A percentile compares a stretch with the other conserved stretches of the same genome.
These are phyloP conservation scores for Numenius phaeopus DNA, from an alignment of 2,797 vertebrate species.

Conservation along the genomic window DNA sequence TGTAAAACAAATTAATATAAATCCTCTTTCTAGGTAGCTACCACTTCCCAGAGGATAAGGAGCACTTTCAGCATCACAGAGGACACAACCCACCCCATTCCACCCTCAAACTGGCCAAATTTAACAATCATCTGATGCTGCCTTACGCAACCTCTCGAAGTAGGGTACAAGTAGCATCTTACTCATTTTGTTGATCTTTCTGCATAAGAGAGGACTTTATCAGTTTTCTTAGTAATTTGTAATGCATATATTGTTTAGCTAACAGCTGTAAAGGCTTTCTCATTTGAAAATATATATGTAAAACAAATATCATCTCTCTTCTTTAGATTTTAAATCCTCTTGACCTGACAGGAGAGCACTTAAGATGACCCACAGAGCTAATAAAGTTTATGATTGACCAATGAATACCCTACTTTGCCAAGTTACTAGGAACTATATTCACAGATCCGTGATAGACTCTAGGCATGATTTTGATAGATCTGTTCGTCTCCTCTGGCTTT, in stretches of 20 bases:
- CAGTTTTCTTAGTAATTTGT: not conserved
- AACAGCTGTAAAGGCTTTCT: not conserved
- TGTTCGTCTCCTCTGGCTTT: not conserved
- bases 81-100: not conserved
- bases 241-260: not conserved
- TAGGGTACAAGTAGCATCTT: not conserved
- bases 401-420: not conserved
- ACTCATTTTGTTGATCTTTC: not conserved
- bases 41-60: not conserved
- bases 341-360: not conserved
- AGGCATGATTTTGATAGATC: not conserved
- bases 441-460: not conserved
- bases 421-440: fast-evolving
- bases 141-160: not conserved
- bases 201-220: not conserved
- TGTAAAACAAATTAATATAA: fast-evolving
- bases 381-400: not conserved
- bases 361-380: not conserved
- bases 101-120: not conserved
- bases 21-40: not conserved
- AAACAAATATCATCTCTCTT: not conserved
- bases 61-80: not conserved
- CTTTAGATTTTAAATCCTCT: not conserved
- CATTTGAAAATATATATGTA: not conserved
- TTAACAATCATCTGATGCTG: not conserved